Evolutionary conservation across 2,888 invertebrate genomes (phyloP).

Genomic region (Ptilodon capucinus): DNA sequence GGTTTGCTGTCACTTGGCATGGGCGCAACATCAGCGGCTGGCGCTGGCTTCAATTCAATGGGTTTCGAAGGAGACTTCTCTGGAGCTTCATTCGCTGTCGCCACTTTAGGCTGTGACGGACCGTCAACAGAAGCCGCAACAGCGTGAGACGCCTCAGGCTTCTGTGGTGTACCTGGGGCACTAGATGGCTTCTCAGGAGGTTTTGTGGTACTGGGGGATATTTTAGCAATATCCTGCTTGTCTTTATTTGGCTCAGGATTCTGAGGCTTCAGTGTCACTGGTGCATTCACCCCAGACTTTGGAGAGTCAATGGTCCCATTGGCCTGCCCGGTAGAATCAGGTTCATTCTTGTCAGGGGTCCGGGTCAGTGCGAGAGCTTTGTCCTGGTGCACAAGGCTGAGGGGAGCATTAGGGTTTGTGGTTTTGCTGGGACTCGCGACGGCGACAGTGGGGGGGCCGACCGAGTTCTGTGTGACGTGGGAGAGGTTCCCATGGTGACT

Average conservation of each 20-base stretch:
- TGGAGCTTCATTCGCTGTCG: slow-evolving; percentile 63
- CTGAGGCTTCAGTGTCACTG: slow-evolving; percentile 59
- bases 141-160: slow-evolving; percentile 52
- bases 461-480: slow-evolving; percentile 68
- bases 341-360: slow-evolving; percentile 73
- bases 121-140: slow-evolving; percentile 47
- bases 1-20: slow-evolving; percentile 69
- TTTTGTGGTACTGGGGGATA: slow-evolving; percentile 73
- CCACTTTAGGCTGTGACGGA: slow-evolving; percentile 62
- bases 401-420: slow-evolving; percentile 62
- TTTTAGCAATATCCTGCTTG: slow-evolving; percentile 72
- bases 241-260: slow-evolving; percentile 69
- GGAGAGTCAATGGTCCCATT: slow-evolving; percentile 75
- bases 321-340: slow-evolving; percentile 65
- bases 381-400: slow-evolving; percentile 69
- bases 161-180: slow-evolving; percentile 61
- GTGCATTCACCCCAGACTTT: slow-evolving; percentile 59
- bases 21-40: slow-evolving; percentile 68
- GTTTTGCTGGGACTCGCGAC: slow-evolving; percentile 62
- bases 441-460: slow-evolving; percentile 55
- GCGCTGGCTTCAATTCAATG: slow-evolving; percentile 61
- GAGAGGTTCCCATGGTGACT: slow-evolving; percentile 79
- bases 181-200: slow-evolving; percentile 66
- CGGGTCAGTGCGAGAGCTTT: slow-evolving; percentile 73
- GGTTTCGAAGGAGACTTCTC: slow-evolving; percentile 71